Conservation (phyloP, 2,113 vertebrate genomes). For the Amphiprion percula region DNA sequence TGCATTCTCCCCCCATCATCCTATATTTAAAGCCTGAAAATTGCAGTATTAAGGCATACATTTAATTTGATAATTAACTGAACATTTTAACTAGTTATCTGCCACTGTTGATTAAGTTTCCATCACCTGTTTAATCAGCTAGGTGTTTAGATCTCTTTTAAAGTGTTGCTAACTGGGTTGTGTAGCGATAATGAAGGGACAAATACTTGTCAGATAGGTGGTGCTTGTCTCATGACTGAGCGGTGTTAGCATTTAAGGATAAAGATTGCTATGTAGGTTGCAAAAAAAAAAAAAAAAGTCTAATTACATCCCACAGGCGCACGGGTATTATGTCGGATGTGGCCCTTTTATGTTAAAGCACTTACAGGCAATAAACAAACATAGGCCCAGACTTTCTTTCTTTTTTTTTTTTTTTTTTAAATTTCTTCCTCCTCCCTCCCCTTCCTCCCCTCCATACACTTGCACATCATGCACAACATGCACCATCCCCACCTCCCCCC, state of each 20-base stretch:
- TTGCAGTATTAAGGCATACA: too few relatives aligned
- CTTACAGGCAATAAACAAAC: slow-evolving; percentile 51
- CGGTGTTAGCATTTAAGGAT: slow-evolving; percentile 20
- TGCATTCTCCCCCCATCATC: too few relatives aligned
- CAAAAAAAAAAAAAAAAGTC: slow-evolving; percentile 23
- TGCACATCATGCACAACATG: slow-evolving; percentile 75
- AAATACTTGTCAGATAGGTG: slow-evolving; percentile 21
- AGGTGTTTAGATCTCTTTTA: not conserved
- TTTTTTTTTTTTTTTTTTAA: too few relatives aligned
- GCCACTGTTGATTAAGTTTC: too few relatives aligned
- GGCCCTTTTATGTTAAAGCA: not conserved
- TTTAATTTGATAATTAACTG: not conserved
- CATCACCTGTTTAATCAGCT: too few relatives aligned
- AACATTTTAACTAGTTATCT: not conserved
- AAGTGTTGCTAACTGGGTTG: not conserved
- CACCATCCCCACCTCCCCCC: slow-evolving; percentile 54
- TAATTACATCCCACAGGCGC: slow-evolving; percentile 30
- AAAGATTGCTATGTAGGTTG: slow-evolving; percentile 19
- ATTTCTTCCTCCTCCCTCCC: slow-evolving; percentile 48
- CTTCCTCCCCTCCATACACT: slow-evolving; percentile 50
- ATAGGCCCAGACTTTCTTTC: slow-evolving; percentile 46
- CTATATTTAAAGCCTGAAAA: too few relatives aligned
- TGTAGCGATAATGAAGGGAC: slow-evolving; percentile 11
- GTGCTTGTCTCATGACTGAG: slow-evolving; percentile 41
- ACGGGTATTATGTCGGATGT: not conserved